Percentiles rank a stretch among this genome's conserved stretches.
Conservation (phyloP, 1,140 invertebrate species). For the Zeugodacus cucurbitae region DNA sequence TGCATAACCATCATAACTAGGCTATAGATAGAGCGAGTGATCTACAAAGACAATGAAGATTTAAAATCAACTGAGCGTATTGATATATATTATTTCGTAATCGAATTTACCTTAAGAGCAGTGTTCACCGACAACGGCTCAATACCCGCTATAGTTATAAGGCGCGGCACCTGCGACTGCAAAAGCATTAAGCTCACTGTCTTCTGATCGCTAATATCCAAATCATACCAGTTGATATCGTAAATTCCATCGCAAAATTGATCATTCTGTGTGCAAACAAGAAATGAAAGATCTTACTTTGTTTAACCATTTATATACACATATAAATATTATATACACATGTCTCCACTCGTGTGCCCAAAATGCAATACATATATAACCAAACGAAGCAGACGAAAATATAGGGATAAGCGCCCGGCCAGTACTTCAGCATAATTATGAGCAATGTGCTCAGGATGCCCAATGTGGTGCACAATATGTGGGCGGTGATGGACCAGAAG, state of each 20-base stretch:
- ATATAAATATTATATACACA: background rate
- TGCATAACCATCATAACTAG: background rate
- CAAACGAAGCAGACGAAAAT: background rate
- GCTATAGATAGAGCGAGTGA: background rate
- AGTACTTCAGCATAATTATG: background rate
- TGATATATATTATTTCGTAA: background rate
- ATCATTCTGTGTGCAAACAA: conserved; percentile 18
- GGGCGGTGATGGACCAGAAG: background rate
- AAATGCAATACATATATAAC: conserved; percentile 37
- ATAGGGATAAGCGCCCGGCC: conserved; percentile 37
- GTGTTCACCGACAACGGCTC: conserved; percentile 37
- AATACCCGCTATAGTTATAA: conserved; percentile 6
- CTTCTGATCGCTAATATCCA: background rate
- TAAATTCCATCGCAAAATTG: conserved; percentile 35
- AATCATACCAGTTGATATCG: conserved; percentile 40
- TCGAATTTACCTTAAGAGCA: background rate
- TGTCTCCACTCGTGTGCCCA: conserved; percentile 39
- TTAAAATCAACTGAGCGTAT: background rate
- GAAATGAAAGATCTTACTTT: background rate
- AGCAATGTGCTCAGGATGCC: conserved; percentile 26
- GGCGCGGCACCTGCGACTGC: background rate
- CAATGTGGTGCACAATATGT: background rate
- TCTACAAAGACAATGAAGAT: background rate
- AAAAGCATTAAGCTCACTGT: conserved; percentile 11
- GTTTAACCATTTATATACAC: background rate